Base-by-base conservation (phyloP, 2,797 vertebrate species). In the Harpagifer antarcticus region DNA sequence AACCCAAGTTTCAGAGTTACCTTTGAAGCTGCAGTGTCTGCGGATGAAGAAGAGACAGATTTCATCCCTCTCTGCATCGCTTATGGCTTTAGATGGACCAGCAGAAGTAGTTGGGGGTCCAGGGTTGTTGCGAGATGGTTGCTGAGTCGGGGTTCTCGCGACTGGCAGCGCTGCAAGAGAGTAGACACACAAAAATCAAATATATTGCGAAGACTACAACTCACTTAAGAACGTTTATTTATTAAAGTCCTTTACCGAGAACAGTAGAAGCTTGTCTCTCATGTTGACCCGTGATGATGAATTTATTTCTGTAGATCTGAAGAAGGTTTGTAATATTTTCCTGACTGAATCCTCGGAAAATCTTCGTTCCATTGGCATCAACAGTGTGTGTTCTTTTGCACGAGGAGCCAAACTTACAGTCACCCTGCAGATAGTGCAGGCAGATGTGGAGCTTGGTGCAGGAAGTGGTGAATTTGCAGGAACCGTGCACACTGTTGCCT, bases 371-470 rank as follows among this genome's bases (percentile, higher is more conserved):
- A 1, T 63, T 19, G 0, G 0, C 27, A 0, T 94, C 45, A 15
- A 99, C 70, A 1, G 68, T 45, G 67, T 99, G 98, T 19, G 84
- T 86, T 40, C 93, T 91, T 57, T 93, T 93, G 79, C 98, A 99
- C 0, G 2, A 10, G 0, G 72, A 3, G 47, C 90, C 93, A 70
- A 95, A 96, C 58, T 57, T 94, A 66, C 97, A 99, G 31, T 91
- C 88, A 0, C 94, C 97, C 9, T 79, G 88, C 19, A 97, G 84
- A 57, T 94, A 95, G 86, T 95, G 93, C 52, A 84, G 94, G 90
- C 97, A 99, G 68, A 97, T 5, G 2, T 99, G 98, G 6, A 99
- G 96, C 76, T 89, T 96, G 72, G 15, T 89, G 90, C 97, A 99
- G 14, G 82, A 71, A 0, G 82, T 86, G 45, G 74, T 64, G 37